Evolutionary conservation across 2,797 vertebrate species (phyloP), one percentile per base, ranked within the genome.

Genomic region (Manis crassicaudata): DNA sequence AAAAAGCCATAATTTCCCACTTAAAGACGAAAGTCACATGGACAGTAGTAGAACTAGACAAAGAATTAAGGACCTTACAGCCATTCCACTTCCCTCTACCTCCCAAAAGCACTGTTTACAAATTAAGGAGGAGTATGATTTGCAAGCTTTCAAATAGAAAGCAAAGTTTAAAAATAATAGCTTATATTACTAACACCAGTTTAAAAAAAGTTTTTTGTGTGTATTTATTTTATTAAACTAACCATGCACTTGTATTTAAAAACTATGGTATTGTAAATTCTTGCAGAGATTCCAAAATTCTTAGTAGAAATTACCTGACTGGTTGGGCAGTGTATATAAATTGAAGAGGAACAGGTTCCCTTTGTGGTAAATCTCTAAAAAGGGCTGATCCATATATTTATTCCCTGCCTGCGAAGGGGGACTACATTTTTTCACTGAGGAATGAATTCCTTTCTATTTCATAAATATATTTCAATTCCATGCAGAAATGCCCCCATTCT

Each of bases 401-500:
- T n/a, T 68, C n/a, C 60, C 23, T 63, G 50, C 52, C 70, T 92
- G 17, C 50, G 77, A 95, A 16, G 27, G 73, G 0, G 63, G 54
- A 75, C 5, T 92, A 46, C 3, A 46, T 85, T n/a, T 91, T 88
- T 63, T 82, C 18, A 89, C 58, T 97, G 8, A 54, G 18, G 25
- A 84, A 88, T 81, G 80, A 83, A 91, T 65, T 91, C 37, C 20
- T 70, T 80, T 86, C 60, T 93, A 58, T 35, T 94, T 92, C 50
- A 37, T 25, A 93, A 84, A 73, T 58, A 35, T 40, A 88, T 81
- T 62, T 92, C 37, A 40, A 85, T 46, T 92, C 56, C n/a, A 88
- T 17, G 23, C 17, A 96, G 73, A 96, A 88, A 88, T 88, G n/a
- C 35, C 58, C 23, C 75, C 67, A 82, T 95, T 96, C 76, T 88